A percentile compares a stretch with the other conserved stretches of the same genome.
Conservation (phyloP, 2,113 vertebrate species). For the Nyctibius bracteatus region DNA sequence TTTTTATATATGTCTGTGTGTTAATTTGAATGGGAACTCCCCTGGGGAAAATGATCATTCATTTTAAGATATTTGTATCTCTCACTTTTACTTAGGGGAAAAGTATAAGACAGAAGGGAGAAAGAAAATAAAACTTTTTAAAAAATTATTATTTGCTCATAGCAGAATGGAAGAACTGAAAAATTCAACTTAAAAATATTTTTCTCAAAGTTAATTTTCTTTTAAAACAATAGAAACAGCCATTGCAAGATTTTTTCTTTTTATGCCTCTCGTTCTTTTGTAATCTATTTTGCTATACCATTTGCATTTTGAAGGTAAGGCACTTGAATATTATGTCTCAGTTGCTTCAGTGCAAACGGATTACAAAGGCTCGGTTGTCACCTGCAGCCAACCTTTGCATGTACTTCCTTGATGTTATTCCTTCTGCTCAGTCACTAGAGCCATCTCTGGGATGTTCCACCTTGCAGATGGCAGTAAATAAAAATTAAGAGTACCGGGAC, state of each 20-base stretch:
- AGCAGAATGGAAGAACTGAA: neutral
- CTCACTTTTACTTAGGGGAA: neutral
- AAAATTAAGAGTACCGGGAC: neutral
- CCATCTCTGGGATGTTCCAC: neutral
- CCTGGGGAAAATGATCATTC: neutral
- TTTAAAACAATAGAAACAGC: neutral
- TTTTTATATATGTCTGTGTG: neutral
- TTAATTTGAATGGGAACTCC: slow-evolving; percentile 24
- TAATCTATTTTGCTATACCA: neutral
- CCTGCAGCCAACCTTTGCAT: neutral
- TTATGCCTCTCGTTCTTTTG: neutral
- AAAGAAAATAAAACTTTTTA: neutral
- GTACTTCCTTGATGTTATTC: neutral
- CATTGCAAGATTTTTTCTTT: neutral
- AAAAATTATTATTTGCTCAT: neutral
- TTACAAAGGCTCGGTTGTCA: neutral
- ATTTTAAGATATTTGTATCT: neutral
- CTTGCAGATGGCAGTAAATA: neutral
- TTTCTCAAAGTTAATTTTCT: neutral
- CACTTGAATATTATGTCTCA: neutral
- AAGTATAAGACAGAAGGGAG: neutral
- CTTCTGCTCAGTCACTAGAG: neutral
- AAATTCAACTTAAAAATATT: neutral
- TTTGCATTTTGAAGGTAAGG: neutral
- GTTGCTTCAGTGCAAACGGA: neutral